phyloP scores from a whole-genome alignment of 2,797 vertebrate species.

The Euphonia xanthogaster region DNA sequence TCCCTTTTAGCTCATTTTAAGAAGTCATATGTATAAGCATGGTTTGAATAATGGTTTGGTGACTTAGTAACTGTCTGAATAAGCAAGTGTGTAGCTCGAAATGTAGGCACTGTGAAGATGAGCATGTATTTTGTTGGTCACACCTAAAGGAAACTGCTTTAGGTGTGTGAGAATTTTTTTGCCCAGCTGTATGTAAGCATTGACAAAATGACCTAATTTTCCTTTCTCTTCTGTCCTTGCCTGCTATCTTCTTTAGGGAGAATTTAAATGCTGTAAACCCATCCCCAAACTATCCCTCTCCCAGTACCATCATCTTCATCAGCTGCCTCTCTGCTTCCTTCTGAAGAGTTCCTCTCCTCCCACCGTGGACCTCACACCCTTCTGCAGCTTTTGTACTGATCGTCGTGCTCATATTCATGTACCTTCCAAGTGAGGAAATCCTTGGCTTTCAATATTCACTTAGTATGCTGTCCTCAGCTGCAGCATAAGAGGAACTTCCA shows the following conservation, averaged over 20 bases:
- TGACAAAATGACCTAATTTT: not conserved
- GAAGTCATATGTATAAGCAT: not conserved
- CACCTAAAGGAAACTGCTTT: not conserved
- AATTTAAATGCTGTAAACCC: not conserved
- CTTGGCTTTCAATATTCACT: not conserved
- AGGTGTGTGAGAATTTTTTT: not conserved
- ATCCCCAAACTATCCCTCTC: not conserved
- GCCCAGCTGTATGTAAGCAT: not conserved
- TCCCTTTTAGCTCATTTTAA: not conserved
- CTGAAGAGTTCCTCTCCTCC: not conserved
- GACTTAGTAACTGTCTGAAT: not conserved
- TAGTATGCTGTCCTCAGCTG: accelerated
- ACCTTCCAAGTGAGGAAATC: not conserved
- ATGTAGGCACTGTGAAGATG: not conserved
- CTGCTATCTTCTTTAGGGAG: not conserved
- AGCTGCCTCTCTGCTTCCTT: not conserved
- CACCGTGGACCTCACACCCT: not conserved
- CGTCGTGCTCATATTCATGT: not conserved
- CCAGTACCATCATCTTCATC: not conserved
- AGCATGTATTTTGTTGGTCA: not conserved
- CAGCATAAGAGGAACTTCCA: not conserved
- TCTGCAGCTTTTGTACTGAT: not conserved
- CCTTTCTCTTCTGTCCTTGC: not conserved
- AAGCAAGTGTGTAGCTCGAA: not conserved
- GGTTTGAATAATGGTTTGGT: not conserved